Evolutionary conservation across 2,113 vertebrate species (phyloP).

Genomic region (Nothoprocta perdicaria): DNA sequence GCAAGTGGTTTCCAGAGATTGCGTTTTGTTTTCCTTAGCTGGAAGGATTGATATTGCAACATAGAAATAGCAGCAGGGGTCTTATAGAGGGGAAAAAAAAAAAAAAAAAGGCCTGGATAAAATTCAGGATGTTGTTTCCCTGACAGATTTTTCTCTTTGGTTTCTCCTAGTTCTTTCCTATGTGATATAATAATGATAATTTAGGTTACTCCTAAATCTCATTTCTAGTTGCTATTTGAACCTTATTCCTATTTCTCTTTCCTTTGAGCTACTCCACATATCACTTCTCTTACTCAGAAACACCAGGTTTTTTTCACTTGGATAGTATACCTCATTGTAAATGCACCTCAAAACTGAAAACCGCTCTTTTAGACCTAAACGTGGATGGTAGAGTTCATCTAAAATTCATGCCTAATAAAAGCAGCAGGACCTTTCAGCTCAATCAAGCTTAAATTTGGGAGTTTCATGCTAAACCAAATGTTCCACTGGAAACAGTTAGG

Average conservation of each 20-base stretch:
- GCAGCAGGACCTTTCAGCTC: background rate
- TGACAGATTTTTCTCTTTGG: background rate
- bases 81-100: background rate
- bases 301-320: background rate
- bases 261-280: background rate
- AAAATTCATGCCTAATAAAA: background rate
- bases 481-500: background rate
- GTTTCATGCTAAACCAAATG: background rate
- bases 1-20: background rate
- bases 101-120: background rate
- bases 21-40: background rate
- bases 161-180: background rate
- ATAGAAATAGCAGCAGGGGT: background rate
- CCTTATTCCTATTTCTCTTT: background rate
- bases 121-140: background rate
- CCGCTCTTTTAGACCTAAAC: no score
- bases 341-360: background rate
- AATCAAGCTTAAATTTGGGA: accelerated
- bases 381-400: background rate
- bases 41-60: background rate
- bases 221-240: background rate
- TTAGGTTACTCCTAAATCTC: background rate
- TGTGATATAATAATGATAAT: no score
- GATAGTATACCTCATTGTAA: background rate
- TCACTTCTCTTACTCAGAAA: background rate